Conservation (phyloP, 2,888 invertebrate genomes). For the Pemphredon lugubris region DNA sequence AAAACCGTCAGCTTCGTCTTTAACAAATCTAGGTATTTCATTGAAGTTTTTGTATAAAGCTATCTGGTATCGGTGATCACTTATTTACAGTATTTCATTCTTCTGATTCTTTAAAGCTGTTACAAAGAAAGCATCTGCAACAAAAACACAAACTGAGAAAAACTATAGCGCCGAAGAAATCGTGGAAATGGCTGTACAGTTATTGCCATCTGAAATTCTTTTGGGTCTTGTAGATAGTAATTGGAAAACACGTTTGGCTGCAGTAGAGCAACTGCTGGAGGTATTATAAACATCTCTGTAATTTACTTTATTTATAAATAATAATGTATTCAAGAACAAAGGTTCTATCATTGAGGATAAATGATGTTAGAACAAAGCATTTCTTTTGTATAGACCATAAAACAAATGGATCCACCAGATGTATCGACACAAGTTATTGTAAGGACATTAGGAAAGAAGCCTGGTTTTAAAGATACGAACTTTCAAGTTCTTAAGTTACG, state of each 20-base stretch:
- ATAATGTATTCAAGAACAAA: not conserved
- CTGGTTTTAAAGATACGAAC: constrained; percentile 93
- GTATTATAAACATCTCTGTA: constrained; percentile 9
- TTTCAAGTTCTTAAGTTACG: constrained; percentile 94
- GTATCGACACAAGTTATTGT: constrained; percentile 89
- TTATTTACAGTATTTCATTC: not conserved
- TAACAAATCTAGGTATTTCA: constrained; percentile 64
- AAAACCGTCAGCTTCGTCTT: constrained; percentile 71
- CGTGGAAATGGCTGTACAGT: constrained; percentile 86
- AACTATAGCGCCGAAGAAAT: constrained; percentile 90
- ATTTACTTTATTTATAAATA: not conserved
- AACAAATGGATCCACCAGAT: constrained; percentile 84
- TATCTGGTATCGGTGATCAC: not conserved
- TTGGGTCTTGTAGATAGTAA: constrained; percentile 88
- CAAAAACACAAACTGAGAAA: constrained; percentile 82
- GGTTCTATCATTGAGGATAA: not conserved
- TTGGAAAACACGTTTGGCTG: constrained; percentile 92
- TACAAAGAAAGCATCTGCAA: constrained; percentile 75
- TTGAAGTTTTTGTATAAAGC: not conserved
- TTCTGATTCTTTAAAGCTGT: constrained; percentile 72
- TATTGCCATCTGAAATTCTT: constrained; percentile 85
- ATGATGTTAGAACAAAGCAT: not conserved
- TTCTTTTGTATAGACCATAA: constrained; percentile 81
- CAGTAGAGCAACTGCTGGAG: constrained; percentile 88
- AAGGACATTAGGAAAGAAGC: constrained; percentile 89